Conservation (phyloP, 2,888 invertebrate species). For the Protula sp. region DNA sequence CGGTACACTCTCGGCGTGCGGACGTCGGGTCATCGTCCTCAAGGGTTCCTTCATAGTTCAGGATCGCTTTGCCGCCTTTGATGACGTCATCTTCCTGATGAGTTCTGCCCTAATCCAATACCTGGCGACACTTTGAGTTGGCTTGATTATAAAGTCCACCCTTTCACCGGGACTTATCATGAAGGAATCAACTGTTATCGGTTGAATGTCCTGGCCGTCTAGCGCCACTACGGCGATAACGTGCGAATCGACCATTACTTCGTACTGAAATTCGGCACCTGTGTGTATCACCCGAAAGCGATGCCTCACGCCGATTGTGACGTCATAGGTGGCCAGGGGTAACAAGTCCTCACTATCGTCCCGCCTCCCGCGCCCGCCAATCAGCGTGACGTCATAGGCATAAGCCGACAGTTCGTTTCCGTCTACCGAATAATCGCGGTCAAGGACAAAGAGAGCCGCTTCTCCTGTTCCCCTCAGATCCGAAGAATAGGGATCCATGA, state of each 20-base stretch:
- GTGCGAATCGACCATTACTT: slow-evolving; percentile 33
- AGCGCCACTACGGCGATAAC: slow-evolving; percentile 27
- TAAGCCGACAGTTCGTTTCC: neutral
- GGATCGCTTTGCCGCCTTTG: neutral
- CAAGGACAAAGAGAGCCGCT: too few species aligned
- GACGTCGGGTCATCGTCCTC: neutral
- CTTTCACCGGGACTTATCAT: slow-evolving; percentile 29
- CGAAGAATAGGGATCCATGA: too few species aligned
- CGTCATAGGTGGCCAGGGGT: slow-evolving; percentile 6
- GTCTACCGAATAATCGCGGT: too few species aligned
- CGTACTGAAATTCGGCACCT: slow-evolving; percentile 26
- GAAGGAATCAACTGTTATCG: slow-evolving; percentile 9
- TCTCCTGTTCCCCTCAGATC: too few species aligned
- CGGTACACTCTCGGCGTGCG: neutral
- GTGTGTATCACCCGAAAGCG: slow-evolving; percentile 33
- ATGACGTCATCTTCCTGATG: slow-evolving; percentile 7
- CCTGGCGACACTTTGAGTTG: slow-evolving; percentile 24
- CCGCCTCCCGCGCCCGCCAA: slow-evolving; percentile 25
- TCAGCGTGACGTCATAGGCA: neutral
- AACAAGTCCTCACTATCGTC: slow-evolving; percentile 12
- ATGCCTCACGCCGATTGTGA: slow-evolving; percentile 8
- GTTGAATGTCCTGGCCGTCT: slow-evolving; percentile 32
- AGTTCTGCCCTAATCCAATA: slow-evolving; percentile 38
- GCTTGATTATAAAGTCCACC: slow-evolving; percentile 31
- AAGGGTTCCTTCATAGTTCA: neutral